phyloP scores from a whole-genome alignment of 2,888 invertebrate species.

The Alcis repandata region DNA sequence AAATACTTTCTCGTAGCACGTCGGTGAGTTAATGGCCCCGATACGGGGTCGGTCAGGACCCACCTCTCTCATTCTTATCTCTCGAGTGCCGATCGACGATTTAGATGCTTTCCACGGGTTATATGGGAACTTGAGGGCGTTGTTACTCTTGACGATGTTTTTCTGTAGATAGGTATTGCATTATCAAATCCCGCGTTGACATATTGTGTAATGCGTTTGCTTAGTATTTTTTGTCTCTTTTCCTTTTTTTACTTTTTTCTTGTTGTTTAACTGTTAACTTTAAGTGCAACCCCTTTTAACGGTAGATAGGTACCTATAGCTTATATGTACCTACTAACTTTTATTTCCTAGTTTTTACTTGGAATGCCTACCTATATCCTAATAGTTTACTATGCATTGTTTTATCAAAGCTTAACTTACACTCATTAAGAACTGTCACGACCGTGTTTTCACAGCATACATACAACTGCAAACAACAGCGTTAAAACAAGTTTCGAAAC shows the following conservation, averaged over 20 bases:
- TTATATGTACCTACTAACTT: no score
- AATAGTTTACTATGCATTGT: no score
- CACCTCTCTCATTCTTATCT: conserved; percentile 66
- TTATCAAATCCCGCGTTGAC: no score
- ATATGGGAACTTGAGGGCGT: conserved; percentile 4
- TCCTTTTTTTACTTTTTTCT: no score
- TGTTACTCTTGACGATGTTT: background rate
- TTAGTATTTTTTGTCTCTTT: no score
- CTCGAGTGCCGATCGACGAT: conserved; percentile 16
- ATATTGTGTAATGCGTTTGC: no score
- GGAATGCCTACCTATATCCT: no score
- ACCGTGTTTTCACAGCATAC: background rate
- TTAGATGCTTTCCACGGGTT: conserved; percentile 19
- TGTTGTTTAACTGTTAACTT: no score
- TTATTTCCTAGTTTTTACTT: no score
- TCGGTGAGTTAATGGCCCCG: conserved; percentile 58
- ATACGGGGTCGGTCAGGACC: conserved; percentile 64
- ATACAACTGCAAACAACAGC: background rate
- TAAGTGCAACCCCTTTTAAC: no score
- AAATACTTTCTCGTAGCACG: conserved; percentile 19
- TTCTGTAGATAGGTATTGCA: background rate
- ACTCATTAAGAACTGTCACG: background rate
- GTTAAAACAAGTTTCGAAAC: background rate
- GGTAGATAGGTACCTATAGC: no score
- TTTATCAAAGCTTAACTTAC: no score